Evolutionary conservation across 1,140 invertebrate species (phyloP), one percentile per base, ranked within the genome.

Genomic region (Zaprionus nigranus): DNA sequence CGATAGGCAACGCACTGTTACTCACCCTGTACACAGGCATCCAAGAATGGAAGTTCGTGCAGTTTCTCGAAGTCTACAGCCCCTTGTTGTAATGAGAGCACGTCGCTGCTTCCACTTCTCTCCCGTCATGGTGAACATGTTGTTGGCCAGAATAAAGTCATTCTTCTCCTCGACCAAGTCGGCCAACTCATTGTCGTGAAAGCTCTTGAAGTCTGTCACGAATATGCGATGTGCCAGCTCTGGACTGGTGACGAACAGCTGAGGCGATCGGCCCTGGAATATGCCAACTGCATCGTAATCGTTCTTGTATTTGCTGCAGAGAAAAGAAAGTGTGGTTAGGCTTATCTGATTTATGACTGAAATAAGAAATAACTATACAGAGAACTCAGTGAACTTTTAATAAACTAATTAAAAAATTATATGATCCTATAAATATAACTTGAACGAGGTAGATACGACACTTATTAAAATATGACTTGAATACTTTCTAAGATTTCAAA

Each of bases 81-180:
- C 15, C 76, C 81, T n/a, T n/a, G n/a, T n/a, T n/a, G 94, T 94
- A 17, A 95, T 84, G 43, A 94, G 93, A 2, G 88, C 84, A 38
- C 95, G 83, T 15, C 93, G 92, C 38, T 93, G 77, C 78, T 95
- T 95, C 95, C 95, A 95, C 30, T 78, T 70, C 12, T 93, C 88
- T 5, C 93, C 94, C 11, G 72, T 79, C 49, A 92, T 64, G 9
- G 88, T 54, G 51, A 94, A 94, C 0, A 93, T 93, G 75, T 94
- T 94, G 22, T 83, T 81, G 17, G 82, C 91, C n/a, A 94, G 74
- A 22, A 94, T 90, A 5, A 86, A 91, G 73, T 94, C 94, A 2
- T 74, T 59, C 26, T 94, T 76, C 46, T 91, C 77, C 51, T 93
- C 88, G 1, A 93, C 5, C 15, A 75, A 28, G 2, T 13, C 59